phyloP scores from a whole-genome alignment of 2,113 vertebrate species.

The Lethenteron camtschaticum region DNA sequence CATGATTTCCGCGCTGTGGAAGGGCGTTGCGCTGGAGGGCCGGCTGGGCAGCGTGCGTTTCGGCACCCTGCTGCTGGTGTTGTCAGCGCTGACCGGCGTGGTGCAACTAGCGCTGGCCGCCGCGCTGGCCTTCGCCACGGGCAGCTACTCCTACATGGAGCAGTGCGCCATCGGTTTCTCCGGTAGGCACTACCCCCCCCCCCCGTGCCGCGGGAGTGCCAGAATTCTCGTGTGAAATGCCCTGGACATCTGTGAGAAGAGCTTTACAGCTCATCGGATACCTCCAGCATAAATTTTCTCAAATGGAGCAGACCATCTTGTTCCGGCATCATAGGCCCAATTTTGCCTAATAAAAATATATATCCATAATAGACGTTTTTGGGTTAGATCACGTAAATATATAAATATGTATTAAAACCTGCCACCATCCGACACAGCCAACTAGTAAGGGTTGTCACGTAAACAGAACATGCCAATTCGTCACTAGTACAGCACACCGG shows the following conservation, averaged over 20 bases:
- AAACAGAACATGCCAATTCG: too few species aligned
- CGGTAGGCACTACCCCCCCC: constrained; percentile 27
- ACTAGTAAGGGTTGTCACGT: too few species aligned
- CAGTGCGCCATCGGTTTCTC: constrained; percentile 74
- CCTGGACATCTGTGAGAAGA: constrained; percentile 1
- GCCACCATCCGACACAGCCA: too few species aligned
- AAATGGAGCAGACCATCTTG: too few species aligned
- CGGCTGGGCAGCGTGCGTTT: constrained; percentile 49
- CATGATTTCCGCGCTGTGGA: constrained; percentile 76
- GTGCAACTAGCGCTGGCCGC: constrained; percentile 48
- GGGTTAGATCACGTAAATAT: too few species aligned
- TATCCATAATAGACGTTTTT: too few species aligned
- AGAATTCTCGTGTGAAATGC: too few species aligned
- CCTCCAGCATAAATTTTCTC: constrained; percentile 18
- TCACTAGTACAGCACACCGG: too few species aligned
- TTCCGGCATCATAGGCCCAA: too few species aligned
- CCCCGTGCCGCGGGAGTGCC: too few species aligned
- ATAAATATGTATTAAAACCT: too few species aligned
- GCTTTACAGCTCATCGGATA: constrained; percentile 8
- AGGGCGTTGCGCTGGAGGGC: constrained; percentile 47
- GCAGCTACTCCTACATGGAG: constrained; percentile 30
- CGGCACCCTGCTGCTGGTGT: constrained; percentile 37
- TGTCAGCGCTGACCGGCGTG: constrained; percentile 49
- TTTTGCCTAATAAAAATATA: too few species aligned
- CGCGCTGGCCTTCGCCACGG: constrained; percentile 23